A percentile compares a stretch with the other conserved stretches of the same genome.
Evolutionary conservation across 2,797 vertebrate genomes (phyloP).

Genomic region (Spheniscus humboldti): DNA sequence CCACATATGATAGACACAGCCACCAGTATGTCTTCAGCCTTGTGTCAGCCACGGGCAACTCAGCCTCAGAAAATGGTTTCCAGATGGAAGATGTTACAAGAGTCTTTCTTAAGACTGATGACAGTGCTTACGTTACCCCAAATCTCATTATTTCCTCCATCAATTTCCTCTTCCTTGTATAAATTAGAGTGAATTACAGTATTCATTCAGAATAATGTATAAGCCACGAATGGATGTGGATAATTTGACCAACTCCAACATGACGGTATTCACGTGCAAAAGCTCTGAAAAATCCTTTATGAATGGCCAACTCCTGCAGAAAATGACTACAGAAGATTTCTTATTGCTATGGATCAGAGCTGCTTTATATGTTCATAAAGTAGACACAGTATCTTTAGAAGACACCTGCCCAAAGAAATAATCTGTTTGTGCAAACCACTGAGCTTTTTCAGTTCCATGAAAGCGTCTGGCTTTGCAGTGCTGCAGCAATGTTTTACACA

Average conservation of each 20-base stretch:
- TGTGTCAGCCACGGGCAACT: background rate
- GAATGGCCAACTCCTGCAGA: background rate
- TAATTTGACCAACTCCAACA: constrained; percentile 29
- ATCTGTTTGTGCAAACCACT: background rate
- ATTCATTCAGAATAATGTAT: constrained; percentile 12
- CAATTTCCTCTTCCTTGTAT: constrained; percentile 30
- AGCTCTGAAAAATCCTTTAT: constrained; percentile 17
- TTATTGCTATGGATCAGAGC: background rate
- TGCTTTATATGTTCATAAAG: background rate
- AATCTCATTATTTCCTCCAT: constrained; percentile 47
- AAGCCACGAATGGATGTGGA: constrained; percentile 21
- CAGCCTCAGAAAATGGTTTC: background rate
- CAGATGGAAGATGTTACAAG: background rate
- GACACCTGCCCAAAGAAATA: background rate
- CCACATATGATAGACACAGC: background rate
- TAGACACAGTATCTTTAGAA: background rate
- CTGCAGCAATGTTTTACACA: background rate
- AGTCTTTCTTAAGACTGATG: background rate
- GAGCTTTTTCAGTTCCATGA: background rate
- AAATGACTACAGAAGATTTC: background rate
- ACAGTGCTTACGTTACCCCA: background rate
- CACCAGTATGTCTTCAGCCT: background rate
- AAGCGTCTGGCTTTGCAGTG: background rate
- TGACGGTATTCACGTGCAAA: constrained; percentile 4
- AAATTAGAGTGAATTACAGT: constrained; percentile 58